Evolutionary conservation across 37 sponge, comb jelly and placozoan genomes (phyloP).

Genomic region (Crambe crambe): DNA sequence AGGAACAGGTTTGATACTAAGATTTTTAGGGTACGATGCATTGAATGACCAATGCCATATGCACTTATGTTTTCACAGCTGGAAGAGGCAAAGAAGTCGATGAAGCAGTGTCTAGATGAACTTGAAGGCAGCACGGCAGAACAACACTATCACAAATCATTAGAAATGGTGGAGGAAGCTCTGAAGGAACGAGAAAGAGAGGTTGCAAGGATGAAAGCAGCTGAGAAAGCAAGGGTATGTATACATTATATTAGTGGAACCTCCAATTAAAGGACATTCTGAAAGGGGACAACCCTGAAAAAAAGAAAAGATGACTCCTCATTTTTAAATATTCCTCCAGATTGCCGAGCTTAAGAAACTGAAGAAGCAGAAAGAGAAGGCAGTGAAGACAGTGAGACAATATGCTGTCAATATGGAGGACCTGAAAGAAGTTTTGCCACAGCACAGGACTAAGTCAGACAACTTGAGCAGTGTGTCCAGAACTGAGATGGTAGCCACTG

Average conservation of each 20-base stretch:
- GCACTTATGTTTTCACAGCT: slow-evolving; percentile 7
- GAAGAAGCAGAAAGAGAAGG: slow-evolving; percentile 27
- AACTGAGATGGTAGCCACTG: slow-evolving; percentile 41
- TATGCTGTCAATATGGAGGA: neutral
- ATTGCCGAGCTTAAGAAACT: slow-evolving; percentile 27
- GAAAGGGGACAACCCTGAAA: too few species aligned
- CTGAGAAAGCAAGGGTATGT: slow-evolving; percentile 22
- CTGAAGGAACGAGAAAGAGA: slow-evolving; percentile 26
- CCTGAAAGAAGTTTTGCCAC: slow-evolving; percentile 7
- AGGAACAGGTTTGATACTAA: slow-evolving; percentile 28
- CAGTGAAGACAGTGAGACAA: neutral
- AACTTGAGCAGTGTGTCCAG: slow-evolving; percentile 7
- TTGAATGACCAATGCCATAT: neutral
- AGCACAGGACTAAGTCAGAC: neutral
- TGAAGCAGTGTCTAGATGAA: neutral
- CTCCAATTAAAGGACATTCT: too few species aligned
- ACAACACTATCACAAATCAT: neutral
- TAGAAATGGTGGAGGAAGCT: neutral
- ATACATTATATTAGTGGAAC: neutral
- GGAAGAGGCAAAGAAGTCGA: slow-evolving; percentile 5
- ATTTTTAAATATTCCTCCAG: too few species aligned
- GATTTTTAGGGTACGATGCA: too few species aligned
- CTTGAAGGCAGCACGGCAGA: slow-evolving; percentile 1
- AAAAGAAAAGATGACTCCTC: too few species aligned
- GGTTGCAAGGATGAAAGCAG: neutral